Conservation (phyloP, 1,140 invertebrate species). For the Aphis gossypii region DNA sequence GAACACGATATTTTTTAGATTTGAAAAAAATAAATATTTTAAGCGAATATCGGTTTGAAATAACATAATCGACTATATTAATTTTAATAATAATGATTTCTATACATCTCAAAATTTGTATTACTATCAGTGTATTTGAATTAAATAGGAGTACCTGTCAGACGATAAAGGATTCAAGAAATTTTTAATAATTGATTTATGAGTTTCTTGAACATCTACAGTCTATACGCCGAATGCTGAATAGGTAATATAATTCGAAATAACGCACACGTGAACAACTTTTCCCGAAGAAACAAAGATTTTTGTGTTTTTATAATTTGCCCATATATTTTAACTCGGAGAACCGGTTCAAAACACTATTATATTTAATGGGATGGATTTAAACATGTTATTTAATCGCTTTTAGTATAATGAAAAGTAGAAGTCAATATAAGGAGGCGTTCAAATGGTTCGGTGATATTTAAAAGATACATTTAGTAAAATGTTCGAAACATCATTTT, state of each 20-base stretch:
- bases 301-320: constrained; percentile 25
- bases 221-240: not conserved
- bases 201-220: not conserved
- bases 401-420: constrained; percentile 39
- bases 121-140: not conserved
- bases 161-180: not conserved
- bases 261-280: not conserved
- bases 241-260: not conserved
- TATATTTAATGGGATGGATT: constrained; percentile 26
- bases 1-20: not conserved
- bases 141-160: not conserved
- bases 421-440: constrained; percentile 25
- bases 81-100: not conserved
- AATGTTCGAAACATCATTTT: not conserved
- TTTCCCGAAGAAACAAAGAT: not conserved
- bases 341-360: constrained; percentile 19
- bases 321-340: not conserved
- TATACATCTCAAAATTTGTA: not conserved
- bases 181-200: not conserved
- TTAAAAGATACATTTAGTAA: constrained; percentile 8
- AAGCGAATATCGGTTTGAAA: not conserved
- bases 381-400: constrained; percentile 28
- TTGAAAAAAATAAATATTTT: not conserved
- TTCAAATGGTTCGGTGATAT: not conserved
- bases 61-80: not conserved